A percentile compares a stretch with the other conserved stretches of the same genome.
phyloP scores from a whole-genome alignment of 2,113 vertebrate species.

The Rafetus swinhoei region DNA sequence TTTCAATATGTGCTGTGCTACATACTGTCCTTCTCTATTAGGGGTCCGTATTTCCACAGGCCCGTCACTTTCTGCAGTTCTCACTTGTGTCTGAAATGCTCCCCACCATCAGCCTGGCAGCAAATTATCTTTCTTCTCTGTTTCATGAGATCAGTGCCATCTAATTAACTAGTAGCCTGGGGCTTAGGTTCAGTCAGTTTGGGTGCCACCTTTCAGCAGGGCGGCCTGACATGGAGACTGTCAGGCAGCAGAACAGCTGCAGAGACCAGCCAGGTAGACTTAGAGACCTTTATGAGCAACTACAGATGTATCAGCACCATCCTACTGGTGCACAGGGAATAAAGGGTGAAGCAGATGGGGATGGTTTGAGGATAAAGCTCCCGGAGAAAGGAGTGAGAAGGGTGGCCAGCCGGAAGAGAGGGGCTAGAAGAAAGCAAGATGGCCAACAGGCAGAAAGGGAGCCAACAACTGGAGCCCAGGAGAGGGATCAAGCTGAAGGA shows the following conservation, averaged over 20 bases:
- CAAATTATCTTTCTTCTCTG: slow-evolving; percentile 42
- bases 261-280: not conserved
- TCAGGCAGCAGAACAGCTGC: not conserved
- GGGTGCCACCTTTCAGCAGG: not conserved
- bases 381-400: not conserved
- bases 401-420: not conserved
- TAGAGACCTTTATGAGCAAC: not conserved
- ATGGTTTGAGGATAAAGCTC: not conserved
- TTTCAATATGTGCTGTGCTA: slow-evolving; percentile 52
- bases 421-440: slow-evolving; percentile 34
- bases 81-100: slow-evolving; percentile 53
- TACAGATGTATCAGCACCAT: slow-evolving; percentile 14
- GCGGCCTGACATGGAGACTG: not conserved
- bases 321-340: slow-evolving; percentile 9
- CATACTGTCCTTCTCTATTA: slow-evolving; percentile 17
- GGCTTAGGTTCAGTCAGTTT: not conserved
- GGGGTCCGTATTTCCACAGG: not conserved
- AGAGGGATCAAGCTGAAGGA: not conserved
- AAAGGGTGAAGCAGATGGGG: not conserved
- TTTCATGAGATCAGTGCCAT: not conserved
- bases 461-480: not conserved
- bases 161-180: not conserved
- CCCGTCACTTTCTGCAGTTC: not conserved
- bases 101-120: slow-evolving; percentile 10
- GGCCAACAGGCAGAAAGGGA: slow-evolving; percentile 6